Conservation (phyloP, 2,113 vertebrate species). For the Lutjanus erythropterus region DNA sequence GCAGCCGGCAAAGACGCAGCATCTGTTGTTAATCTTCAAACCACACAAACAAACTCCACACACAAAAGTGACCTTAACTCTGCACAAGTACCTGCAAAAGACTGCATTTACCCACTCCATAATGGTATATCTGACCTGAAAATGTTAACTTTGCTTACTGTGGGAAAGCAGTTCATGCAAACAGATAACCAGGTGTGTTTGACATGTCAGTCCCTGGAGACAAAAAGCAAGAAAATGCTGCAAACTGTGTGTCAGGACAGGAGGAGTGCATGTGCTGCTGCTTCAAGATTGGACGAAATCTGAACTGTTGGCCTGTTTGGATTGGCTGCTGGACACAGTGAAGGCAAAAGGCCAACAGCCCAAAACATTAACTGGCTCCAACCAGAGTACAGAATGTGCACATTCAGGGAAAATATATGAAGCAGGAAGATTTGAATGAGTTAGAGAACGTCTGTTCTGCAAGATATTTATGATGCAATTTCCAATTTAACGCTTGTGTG, state of each 20-base stretch:
- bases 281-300: constrained; percentile 64
- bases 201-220: background rate
- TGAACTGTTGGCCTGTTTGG: constrained; percentile 50
- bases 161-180: background rate
- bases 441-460: background rate
- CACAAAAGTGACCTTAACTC: background rate
- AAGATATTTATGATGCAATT: background rate
- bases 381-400: constrained; percentile 45
- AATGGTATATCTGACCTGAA: background rate
- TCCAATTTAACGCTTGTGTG: too few relatives aligned
- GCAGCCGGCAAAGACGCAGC: background rate
- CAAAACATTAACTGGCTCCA: constrained; percentile 17
- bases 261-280: constrained; percentile 62
- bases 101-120: background rate
- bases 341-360: constrained; percentile 25
- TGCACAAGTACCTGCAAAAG: background rate
- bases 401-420: constrained; percentile 2
- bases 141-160: too few relatives aligned
- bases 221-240: constrained; percentile 1
- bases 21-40: constrained; percentile 1
- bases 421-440: constrained; percentile 14
- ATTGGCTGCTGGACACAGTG: constrained; percentile 46
- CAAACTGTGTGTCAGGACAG: constrained; percentile 22
- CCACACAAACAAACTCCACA: background rate
- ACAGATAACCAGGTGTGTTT: background rate